Conservation (phyloP, 1,140 invertebrate species). For the Drosophila tropicalis region DNA sequence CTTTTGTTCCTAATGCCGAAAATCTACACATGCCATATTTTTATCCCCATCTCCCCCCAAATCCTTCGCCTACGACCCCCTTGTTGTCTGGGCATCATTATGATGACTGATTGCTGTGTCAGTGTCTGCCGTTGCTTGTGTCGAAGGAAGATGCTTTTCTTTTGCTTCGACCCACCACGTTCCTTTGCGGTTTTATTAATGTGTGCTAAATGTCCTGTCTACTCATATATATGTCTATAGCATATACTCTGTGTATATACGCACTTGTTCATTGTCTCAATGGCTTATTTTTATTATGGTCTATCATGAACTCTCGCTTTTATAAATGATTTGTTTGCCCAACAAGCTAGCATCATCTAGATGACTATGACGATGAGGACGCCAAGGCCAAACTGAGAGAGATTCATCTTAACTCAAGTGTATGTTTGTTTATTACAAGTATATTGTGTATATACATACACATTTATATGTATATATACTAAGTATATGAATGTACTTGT, state of each 20-base stretch:
- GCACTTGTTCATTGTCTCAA: constrained; percentile 19
- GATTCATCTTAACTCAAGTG: constrained; percentile 14
- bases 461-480: neutral
- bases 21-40: constrained; percentile 14
- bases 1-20: constrained; percentile 19
- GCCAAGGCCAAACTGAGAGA: constrained; percentile 52
- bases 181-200: constrained; percentile 74
- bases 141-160: constrained; percentile 27
- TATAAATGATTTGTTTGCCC: constrained; percentile 57
- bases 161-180: constrained; percentile 70
- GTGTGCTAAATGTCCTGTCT: constrained; percentile 74
- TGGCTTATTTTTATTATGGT: constrained; percentile 54
- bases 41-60: constrained; percentile 1
- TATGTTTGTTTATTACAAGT: constrained; percentile 10
- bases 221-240: constrained; percentile 42
- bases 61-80: constrained; percentile 8
- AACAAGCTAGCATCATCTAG: constrained; percentile 5
- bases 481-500: constrained; percentile 38
- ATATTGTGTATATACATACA: neutral
- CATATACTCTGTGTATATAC: constrained; percentile 44
- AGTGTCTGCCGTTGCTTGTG: constrained; percentile 39
- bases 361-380: constrained; percentile 21
- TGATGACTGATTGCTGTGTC: constrained; percentile 74
- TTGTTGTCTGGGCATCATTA: constrained; percentile 68
- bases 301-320: constrained; percentile 40